These are phyloP conservation scores for Oncorhynchus keta DNA, from an alignment of 2,113 vertebrate species.

Conservation along the genomic window DNA sequence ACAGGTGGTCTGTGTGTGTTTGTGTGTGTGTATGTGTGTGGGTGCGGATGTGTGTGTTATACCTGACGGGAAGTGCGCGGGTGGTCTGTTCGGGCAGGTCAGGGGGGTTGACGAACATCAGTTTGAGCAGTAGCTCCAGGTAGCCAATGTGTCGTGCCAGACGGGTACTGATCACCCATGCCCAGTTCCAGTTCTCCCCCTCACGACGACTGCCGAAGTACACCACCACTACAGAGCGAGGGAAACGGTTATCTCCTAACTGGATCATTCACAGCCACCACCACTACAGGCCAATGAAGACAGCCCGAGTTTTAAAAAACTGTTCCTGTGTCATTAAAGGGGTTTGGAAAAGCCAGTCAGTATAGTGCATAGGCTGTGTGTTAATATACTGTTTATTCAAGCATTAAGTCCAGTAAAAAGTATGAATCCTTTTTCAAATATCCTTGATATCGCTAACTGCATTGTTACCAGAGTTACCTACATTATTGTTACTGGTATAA, in stretches of 20 bases:
- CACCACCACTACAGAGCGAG: conserved; percentile 80
- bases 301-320: too few relatives aligned
- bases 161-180: conserved; percentile 88
- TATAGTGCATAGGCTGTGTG: neutral
- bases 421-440: neutral
- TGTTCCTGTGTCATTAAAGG: too few relatives aligned
- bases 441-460: neutral
- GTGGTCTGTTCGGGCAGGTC: conserved; percentile 95
- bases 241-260: neutral
- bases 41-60: neutral
- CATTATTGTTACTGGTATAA: neutral
- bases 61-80: conserved; percentile 92
- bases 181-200: conserved; percentile 95
- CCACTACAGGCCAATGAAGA: too few relatives aligned
- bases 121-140: conserved; percentile 88
- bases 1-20: neutral
- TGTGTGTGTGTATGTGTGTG: neutral
- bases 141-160: conserved; percentile 93
- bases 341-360: neutral
- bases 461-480: neutral
- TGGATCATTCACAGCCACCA: too few relatives aligned
- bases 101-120: conserved; percentile 97
- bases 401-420: neutral
- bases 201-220: conserved; percentile 94
- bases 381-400: neutral